These are phyloP conservation scores for Rhodeus uyekii DNA, from an alignment of 2,797 vertebrate species.

Conservation along the genomic window DNA sequence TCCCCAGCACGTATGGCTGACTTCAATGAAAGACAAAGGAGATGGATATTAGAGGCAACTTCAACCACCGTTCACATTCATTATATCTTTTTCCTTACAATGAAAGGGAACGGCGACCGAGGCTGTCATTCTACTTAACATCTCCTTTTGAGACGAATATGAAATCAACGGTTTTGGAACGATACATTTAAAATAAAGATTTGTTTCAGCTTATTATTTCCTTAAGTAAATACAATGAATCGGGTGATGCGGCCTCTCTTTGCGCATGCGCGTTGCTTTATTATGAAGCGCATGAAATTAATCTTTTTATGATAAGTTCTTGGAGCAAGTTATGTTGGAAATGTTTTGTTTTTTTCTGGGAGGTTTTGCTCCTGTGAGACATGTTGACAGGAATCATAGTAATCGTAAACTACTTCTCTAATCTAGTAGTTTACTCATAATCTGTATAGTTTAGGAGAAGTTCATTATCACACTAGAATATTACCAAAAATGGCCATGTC, in stretches of 20 bases:
- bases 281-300: neutral
- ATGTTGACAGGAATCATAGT: neutral
- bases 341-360: neutral
- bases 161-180: neutral
- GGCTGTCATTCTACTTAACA: neutral
- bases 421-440: no score
- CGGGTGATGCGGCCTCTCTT: neutral
- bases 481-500: neutral
- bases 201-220: neutral
- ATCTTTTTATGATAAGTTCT: neutral
- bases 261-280: neutral
- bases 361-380: neutral
- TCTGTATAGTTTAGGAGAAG: no score
- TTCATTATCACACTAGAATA: neutral
- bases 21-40: neutral
- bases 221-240: neutral
- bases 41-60: neutral
- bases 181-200: neutral
- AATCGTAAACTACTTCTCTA: neutral
- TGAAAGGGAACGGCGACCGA: neutral
- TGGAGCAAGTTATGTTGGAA: neutral
- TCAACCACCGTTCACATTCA: neutral
- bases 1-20: neutral
- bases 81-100: neutral
- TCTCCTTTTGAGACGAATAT: neutral